Base-by-base conservation (phyloP, 2,113 vertebrate species). In the Chaetodon trifascialis region DNA sequence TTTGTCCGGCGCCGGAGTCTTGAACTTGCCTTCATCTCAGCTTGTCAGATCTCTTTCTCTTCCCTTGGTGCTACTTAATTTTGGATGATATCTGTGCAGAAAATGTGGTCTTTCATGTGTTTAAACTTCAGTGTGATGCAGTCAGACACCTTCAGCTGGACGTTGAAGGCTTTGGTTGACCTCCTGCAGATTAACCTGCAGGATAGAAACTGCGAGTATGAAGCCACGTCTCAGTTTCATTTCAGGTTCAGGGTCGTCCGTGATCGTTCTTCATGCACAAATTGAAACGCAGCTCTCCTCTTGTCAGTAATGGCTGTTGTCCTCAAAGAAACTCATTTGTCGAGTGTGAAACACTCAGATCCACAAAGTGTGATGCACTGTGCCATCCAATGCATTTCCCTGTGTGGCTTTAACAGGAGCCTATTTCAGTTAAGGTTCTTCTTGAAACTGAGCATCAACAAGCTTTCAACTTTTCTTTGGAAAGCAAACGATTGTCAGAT, bases 261-360 rank as follows among this genome's bases (percentile, higher is more conserved):
- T 73, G 74, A 79, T 87, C 51, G 73, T 87, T 90, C 91, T 85
- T 84, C 70, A 79, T 77, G 84, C 79, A 64, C 34, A 23, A 82
- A 82, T 83, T 83, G 80, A 90, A 92, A 82, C 30, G 51, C 70
- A 51, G 76, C 25, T 36, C 63, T 44, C 46, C 63, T 34, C 58
- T 23, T 36, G 23, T 62, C 40, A 55, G 75, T 84, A 73, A 78
- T 34, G 2, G 15, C 49, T 21, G 25, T 63, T 72, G 51, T 78
- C 52, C 71, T 80, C 12, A 34, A 42, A 65, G 7, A 36, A 19
- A 16, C 47, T 42, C 42, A 36, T 55, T 47, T 49, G 34, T 23
- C 36, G 63, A 63, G 11, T 0, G 2, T 40, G 55, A 72, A 30
- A 66, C 16, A 3, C n/a, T 12, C n/a, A 17, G 5, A 30, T 70